Evolutionary conservation across 1,140 invertebrate genomes (phyloP), one percentile per base, ranked within the genome.

Genomic region (Bombyx mandarina): DNA sequence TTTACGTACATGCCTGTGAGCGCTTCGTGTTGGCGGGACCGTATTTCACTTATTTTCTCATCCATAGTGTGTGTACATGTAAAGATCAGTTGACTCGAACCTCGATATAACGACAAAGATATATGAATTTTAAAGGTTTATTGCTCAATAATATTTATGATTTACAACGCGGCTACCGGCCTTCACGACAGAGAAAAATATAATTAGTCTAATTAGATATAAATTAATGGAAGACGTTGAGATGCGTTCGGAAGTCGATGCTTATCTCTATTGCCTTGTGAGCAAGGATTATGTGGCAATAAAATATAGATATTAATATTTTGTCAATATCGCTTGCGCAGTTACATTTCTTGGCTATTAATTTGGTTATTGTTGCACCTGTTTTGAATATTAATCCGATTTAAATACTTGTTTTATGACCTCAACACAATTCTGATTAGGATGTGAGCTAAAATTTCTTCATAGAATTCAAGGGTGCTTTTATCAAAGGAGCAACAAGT

Each of bases 191-290:
- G 58, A 62, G 49, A 51, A 62, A 61, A 63, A 62, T 49, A 60
- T 64, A 54, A 67, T 65, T 55, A 58, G 62, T 69, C 62, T 74
- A 73, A 78, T 73, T 80, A 80, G 55, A 67, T 56, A 57, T 65
- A 56, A 67, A 60, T 62, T 65, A 61, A 61, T 61, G 49, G 62
- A 62, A 61, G 58, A 66, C 65, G 65, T 63, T 59, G 63, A 67
- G 69, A 72, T 68, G 66, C 52, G 51, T 67, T 80, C 74, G 67
- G 68, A 70, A 75, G 71, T 60, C 48, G 69, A 75, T 77, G 26
- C 56, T 76, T 71, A 75, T 76, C 71, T 73, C 56, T 59, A 64
- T 75, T 62, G 67, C 67, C 67, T 73, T 71, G 63, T 54, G 65
- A 60, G 56, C 69, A 70, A 75, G 74, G 72, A 75, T 75, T 73